These are phyloP conservation scores for Acropternis orthonyx DNA, from an alignment of 2,797 vertebrate genomes.

Conservation along the genomic window DNA sequence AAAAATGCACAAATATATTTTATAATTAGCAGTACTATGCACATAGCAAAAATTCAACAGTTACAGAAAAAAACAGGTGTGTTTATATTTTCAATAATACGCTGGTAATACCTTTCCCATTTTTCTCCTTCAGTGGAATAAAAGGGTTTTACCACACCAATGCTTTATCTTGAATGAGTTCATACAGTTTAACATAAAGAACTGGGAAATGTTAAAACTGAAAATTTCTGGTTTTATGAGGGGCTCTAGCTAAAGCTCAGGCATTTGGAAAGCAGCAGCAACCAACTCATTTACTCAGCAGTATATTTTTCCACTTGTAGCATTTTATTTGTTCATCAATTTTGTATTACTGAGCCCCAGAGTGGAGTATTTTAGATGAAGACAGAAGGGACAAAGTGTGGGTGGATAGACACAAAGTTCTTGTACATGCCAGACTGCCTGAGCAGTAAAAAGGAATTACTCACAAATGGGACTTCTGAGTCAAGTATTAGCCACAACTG, in stretches of 20 bases:
- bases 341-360: slow-evolving; percentile 16
- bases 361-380: slow-evolving; percentile 10
- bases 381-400: slow-evolving; percentile 13
- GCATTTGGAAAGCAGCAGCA: neutral
- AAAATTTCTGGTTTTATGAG: neutral
- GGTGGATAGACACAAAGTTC: slow-evolving; percentile 8
- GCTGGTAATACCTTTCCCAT: neutral
- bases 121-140: neutral
- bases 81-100: neutral
- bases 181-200: neutral
- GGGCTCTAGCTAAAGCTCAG: neutral
- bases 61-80: neutral
- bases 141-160: neutral
- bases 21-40: neutral
- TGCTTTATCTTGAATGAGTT: neutral
- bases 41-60: neutral
- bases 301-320: slow-evolving; percentile 21
- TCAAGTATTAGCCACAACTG: neutral
- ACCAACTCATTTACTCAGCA: neutral
- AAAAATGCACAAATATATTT: neutral
- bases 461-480: neutral
- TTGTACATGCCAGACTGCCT: neutral
- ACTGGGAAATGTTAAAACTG: neutral
- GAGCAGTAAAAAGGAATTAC: neutral
- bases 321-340: slow-evolving; percentile 17